Percentiles rank a stretch among this genome's conserved stretches.
phyloP scores from a whole-genome alignment of 2,888 invertebrate genomes.

The Oscheius myriophilus region DNA sequence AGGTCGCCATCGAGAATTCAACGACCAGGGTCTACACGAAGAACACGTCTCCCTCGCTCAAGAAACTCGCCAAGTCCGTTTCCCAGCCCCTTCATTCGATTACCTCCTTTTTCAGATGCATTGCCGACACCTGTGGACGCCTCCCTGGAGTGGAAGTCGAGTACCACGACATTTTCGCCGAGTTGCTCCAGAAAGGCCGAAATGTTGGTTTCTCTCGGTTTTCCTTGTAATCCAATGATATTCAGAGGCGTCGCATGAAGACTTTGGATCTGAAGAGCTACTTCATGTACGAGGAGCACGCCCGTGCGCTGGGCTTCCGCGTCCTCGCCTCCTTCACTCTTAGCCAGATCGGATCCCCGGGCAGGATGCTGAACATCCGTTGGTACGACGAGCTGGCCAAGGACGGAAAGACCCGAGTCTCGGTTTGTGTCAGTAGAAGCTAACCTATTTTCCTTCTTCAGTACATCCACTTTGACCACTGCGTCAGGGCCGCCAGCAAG shows the following conservation, averaged over 20 bases:
- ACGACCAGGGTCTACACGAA: too few relatives aligned
- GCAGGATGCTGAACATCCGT: background rate
- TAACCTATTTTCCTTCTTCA: too few relatives aligned
- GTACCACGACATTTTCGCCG: background rate
- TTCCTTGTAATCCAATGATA: background rate
- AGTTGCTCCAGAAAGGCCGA: background rate
- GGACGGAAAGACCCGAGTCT: too few relatives aligned
- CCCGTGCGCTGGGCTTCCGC: background rate
- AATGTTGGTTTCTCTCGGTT: background rate
- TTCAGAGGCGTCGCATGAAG: background rate
- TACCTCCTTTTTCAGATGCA: too few relatives aligned
- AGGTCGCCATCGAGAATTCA: too few relatives aligned
- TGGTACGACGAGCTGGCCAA: background rate
- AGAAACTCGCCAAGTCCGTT: too few relatives aligned
- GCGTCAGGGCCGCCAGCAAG: too few relatives aligned
- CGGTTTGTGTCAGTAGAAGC: too few relatives aligned
- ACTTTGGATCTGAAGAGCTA: background rate
- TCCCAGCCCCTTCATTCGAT: too few relatives aligned
- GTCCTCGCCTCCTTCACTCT: slow-evolving; percentile 7
- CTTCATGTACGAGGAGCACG: slow-evolving; percentile 1
- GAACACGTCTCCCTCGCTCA: too few relatives aligned
- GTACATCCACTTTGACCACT: too few relatives aligned
- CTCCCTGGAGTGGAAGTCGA: background rate
- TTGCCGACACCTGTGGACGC: too few relatives aligned
- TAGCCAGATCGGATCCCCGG: background rate